Conservation (phyloP, 2,888 invertebrate species). For the Gymnocheta viridis region DNA sequence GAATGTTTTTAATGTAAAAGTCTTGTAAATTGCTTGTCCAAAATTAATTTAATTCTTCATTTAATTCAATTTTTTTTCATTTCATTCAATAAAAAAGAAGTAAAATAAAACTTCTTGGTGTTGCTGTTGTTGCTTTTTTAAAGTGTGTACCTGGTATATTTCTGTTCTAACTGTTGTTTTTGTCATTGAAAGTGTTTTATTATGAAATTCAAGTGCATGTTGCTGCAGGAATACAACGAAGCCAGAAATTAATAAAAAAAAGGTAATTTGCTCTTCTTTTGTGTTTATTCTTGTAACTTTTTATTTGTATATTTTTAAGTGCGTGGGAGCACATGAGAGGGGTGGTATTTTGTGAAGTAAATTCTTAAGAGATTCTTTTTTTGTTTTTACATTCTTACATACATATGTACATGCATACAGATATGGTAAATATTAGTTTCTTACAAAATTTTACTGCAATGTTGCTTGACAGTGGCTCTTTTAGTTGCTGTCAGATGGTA, state of each 20-base stretch:
- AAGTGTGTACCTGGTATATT: background rate
- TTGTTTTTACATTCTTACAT: no score
- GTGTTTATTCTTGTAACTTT: background rate
- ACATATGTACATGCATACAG: no score
- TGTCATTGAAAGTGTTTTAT: background rate
- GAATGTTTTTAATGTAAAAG: no score
- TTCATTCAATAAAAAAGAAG: background rate
- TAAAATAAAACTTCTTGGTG: background rate
- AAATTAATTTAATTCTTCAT: no score
- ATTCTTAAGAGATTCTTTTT: no score
- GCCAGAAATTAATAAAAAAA: background rate
- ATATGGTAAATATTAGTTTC: no score
- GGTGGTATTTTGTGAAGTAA: no score
- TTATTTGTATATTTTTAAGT: background rate
- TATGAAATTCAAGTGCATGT: background rate
- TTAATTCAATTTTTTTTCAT: background rate
- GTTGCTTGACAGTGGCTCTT: no score
- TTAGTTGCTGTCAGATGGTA: no score
- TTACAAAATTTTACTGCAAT: no score
- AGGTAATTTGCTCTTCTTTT: background rate
- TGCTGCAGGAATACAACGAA: background rate
- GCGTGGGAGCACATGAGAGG: no score
- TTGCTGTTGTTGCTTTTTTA: background rate
- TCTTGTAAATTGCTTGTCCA: no score
- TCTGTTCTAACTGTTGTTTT: background rate